Percentiles rank a stretch among this genome's conserved stretches.
These are phyloP conservation scores for Bellardia bayeri DNA, from an alignment of 2,888 invertebrate genomes.

Conservation along the genomic window DNA sequence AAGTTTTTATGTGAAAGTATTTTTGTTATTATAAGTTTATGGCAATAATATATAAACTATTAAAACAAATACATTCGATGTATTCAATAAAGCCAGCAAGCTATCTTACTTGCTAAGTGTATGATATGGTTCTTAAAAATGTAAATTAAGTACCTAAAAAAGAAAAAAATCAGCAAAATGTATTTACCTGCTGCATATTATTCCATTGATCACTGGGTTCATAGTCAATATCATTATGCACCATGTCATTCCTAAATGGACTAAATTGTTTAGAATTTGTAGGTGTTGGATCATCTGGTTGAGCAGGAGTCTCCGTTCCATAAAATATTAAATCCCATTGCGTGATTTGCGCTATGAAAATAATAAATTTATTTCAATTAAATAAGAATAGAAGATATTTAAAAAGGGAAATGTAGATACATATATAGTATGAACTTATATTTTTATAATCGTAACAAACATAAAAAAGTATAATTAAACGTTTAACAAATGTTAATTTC, in stretches of 20 bases:
- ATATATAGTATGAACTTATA: not conserved
- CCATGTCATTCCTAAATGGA: slow-evolving; percentile 84
- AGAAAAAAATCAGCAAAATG: too few relatives aligned
- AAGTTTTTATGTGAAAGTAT: too few relatives aligned
- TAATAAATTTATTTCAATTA: not conserved
- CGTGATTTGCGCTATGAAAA: slow-evolving; percentile 86
- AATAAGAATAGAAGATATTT: not conserved
- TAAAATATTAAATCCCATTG: slow-evolving; percentile 94
- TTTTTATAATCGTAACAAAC: not conserved
- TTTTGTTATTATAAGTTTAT: too few relatives aligned
- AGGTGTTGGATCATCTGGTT: slow-evolving; percentile 84
- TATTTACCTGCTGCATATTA: slow-evolving; percentile 87
- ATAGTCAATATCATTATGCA: slow-evolving; percentile 86
- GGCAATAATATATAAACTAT: too few relatives aligned
- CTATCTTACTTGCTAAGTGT: too few relatives aligned
- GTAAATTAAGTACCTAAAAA: too few relatives aligned
- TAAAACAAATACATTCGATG: too few relatives aligned
- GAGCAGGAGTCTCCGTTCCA: slow-evolving; percentile 89
- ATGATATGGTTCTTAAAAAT: too few relatives aligned
- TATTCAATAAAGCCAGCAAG: too few relatives aligned
- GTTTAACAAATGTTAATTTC: slow-evolving; percentile 16
- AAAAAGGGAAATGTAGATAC: slow-evolving; percentile 4
- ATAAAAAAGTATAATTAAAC: slow-evolving; percentile 30
- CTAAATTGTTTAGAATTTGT: slow-evolving; percentile 79
- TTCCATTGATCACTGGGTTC: slow-evolving; percentile 87